These are phyloP conservation scores for Melieria picta DNA, from an alignment of 2,888 invertebrate genomes.

Conservation along the genomic window DNA sequence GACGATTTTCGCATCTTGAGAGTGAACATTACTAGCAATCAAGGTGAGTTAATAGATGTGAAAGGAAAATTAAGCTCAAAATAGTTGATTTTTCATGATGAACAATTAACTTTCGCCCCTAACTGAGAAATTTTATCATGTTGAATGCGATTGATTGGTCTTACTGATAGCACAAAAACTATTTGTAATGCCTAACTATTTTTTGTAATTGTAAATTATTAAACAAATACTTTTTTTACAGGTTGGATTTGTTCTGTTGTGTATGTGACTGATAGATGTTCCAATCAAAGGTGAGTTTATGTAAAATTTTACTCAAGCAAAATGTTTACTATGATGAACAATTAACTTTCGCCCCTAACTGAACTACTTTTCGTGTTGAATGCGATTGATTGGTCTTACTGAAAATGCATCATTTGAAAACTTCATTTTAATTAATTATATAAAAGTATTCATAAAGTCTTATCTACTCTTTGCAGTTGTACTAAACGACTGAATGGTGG, in stretches of 20 bases:
- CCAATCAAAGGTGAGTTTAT: too few species aligned
- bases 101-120: conserved; percentile 61
- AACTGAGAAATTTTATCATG: conserved; percentile 58
- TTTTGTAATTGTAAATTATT: neutral
- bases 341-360: conserved; percentile 62
- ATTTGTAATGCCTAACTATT: neutral
- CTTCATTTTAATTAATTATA: too few species aligned
- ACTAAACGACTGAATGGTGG: too few species aligned
- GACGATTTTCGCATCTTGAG: too few species aligned
- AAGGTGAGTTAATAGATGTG: too few species aligned
- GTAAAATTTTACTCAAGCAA: too few species aligned
- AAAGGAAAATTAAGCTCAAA: neutral
- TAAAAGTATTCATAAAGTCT: too few species aligned
- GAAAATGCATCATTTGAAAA: conserved; percentile 17
- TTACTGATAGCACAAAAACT: conserved; percentile 41
- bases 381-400: conserved; percentile 54
- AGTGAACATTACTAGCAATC: too few species aligned
- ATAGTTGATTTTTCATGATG: conserved; percentile 46
- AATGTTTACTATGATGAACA: conserved; percentile 49
- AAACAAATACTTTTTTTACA: neutral
- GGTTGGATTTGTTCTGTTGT: neutral
- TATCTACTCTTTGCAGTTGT: too few species aligned
- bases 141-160: conserved; percentile 60
- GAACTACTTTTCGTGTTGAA: conserved; percentile 44
- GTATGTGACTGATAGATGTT: too few species aligned